Percentiles rank a stretch among this genome's conserved stretches.
Evolutionary conservation across 2,888 invertebrate species (phyloP).

Genomic region (Caradrina kadenii): DNA sequence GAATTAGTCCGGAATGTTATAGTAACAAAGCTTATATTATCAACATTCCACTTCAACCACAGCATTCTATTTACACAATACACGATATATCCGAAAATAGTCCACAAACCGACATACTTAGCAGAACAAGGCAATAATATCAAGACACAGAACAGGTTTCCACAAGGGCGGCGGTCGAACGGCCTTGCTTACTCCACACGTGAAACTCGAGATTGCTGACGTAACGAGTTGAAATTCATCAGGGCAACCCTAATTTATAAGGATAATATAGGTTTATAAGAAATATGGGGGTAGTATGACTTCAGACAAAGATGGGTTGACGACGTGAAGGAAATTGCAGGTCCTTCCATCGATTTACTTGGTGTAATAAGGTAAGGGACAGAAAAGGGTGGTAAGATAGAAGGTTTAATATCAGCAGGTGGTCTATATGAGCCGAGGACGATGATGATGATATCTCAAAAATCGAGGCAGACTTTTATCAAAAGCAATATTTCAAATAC

Average conservation of each 20-base stretch:
- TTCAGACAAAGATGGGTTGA: slow-evolving; percentile 29
- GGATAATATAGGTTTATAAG: slow-evolving; percentile 47
- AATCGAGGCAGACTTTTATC: not conserved
- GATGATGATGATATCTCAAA: slow-evolving; percentile 5
- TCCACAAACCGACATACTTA: slow-evolving; percentile 30
- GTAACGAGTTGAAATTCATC: slow-evolving; percentile 59
- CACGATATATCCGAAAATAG: slow-evolving; percentile 48
- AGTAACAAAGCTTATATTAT: slow-evolving; percentile 45
- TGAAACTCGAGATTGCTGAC: slow-evolving; percentile 54
- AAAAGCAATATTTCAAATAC: slow-evolving; percentile 5
- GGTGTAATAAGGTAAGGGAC: slow-evolving; percentile 17
- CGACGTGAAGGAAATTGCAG: slow-evolving; percentile 21
- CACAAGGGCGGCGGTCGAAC: slow-evolving; percentile 58
- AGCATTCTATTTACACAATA: slow-evolving; percentile 50
- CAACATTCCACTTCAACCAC: slow-evolving; percentile 39
- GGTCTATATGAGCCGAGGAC: slow-evolving; percentile 7
- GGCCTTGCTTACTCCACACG: slow-evolving; percentile 61
- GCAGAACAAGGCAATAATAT: slow-evolving; percentile 53
- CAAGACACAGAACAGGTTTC: slow-evolving; percentile 58
- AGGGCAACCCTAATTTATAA: slow-evolving; percentile 55
- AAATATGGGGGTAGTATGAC: slow-evolving; percentile 32
- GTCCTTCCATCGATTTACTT: slow-evolving; percentile 19
- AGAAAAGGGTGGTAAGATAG: slow-evolving; percentile 9
- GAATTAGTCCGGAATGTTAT: slow-evolving; percentile 31
- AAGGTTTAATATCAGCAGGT: slow-evolving; percentile 5